These are phyloP conservation scores for Podocnemis expansa DNA, from an alignment of 2,113 vertebrate species.

Conservation along the genomic window DNA sequence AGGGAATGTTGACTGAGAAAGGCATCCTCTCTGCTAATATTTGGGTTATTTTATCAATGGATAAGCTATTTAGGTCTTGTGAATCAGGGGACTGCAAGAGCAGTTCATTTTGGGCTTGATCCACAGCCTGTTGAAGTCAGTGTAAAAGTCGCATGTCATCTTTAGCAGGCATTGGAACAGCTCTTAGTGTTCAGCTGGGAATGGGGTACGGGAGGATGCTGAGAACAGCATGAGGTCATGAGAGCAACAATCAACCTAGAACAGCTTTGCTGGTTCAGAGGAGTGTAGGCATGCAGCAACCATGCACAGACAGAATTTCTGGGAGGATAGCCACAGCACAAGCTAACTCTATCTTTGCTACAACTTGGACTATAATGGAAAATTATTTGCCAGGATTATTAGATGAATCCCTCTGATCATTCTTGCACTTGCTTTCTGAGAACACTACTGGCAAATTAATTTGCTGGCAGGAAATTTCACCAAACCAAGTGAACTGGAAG, in stretches of 20 bases:
- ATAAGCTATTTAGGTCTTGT: not conserved
- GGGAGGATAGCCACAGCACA: not conserved
- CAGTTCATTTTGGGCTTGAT: not conserved
- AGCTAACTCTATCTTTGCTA: not conserved
- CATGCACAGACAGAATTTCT: not conserved
- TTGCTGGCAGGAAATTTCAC: not conserved
- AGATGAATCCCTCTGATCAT: not conserved
- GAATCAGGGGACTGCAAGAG: not conserved
- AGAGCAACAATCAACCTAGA: too few species aligned
- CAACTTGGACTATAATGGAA: not conserved
- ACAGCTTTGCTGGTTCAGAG: too few species aligned
- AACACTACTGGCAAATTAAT: not conserved
- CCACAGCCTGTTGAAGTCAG: not conserved
- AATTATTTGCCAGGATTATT: not conserved
- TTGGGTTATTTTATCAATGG: not conserved
- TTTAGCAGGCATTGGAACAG: not conserved
- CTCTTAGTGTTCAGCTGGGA: not conserved
- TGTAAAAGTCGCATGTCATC: too few species aligned
- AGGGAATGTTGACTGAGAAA: not conserved
- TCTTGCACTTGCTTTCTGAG: not conserved
- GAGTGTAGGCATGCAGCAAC: not conserved
- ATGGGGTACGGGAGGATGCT: too few species aligned
- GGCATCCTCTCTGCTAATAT: not conserved
- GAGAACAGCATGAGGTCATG: too few species aligned
- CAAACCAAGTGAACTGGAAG: not conserved